Percentiles rank a stretch among this genome's conserved stretches.
Evolutionary conservation across 2,113 vertebrate species (phyloP).

Genomic region (Upupa epops): DNA sequence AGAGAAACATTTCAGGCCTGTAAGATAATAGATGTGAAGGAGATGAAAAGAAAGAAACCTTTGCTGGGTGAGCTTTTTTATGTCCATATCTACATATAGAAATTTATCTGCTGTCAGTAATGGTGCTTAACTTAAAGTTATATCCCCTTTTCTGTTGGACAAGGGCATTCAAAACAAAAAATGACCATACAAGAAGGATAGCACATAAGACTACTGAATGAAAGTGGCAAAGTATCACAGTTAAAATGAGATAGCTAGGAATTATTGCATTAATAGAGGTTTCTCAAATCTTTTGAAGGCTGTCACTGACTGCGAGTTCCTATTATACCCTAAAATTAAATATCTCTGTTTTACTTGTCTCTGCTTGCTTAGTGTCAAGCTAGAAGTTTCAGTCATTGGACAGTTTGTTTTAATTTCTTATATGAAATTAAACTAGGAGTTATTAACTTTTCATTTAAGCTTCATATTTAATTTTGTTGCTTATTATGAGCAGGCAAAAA

Average conservation of each 20-base stretch:
- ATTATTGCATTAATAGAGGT: background rate
- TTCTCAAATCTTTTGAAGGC: constrained; percentile 14
- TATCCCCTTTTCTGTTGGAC: background rate
- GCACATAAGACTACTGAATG: background rate
- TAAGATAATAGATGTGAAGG: background rate
- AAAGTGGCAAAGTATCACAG: background rate
- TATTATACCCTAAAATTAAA: background rate
- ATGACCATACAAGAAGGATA: background rate
- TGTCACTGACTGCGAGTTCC: background rate
- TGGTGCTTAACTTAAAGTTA: background rate
- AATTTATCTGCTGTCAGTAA: background rate
- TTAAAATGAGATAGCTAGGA: background rate
- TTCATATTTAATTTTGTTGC: background rate
- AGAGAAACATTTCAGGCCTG: background rate
- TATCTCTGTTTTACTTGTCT: background rate
- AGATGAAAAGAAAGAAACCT: background rate
- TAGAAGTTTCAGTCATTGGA: background rate
- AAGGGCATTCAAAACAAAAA: background rate
- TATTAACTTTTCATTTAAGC: constrained; percentile 30
- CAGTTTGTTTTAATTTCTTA: background rate
- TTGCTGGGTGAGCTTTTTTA: background rate
- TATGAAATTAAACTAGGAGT: background rate
- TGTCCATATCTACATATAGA: background rate
- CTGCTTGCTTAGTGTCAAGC: background rate
- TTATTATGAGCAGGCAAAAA: background rate